Evolutionary conservation across 2,888 invertebrate species (phyloP), one percentile per base, ranked within the genome.

Genomic region (Pterostichus niger): DNA sequence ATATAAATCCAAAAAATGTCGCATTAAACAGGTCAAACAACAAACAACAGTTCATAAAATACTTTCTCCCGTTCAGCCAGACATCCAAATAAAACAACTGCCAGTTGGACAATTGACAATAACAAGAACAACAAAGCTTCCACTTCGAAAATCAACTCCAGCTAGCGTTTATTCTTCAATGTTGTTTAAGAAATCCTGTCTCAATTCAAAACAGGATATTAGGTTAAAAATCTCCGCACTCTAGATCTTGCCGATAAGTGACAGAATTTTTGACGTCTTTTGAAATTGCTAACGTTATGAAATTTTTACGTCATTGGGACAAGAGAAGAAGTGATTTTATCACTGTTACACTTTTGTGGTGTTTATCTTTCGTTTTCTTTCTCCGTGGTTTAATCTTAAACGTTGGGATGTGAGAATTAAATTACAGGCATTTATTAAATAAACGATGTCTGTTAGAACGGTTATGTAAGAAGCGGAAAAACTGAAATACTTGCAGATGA

Each of bases 11-110:
- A 56, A 56, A 56, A 49, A 17, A 17, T 56, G 56, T 56, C 13
- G 56, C 9, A 13, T 56, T 17, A 17, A 56, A 56, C 56, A 56
- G 56, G 56, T 56, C 56, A 56, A 56, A 56, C 56, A 56, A 56
- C 56, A 56, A 40, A 40, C 40, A 40, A 40, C 40, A 40, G 13
- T 52, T 52, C 52, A 52, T 52, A 52, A 52, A 52, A 52, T 52
- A 52, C 56, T 56, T 56, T 56, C 56, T 56, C 56, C 17, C 56
- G 56, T 15, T 56, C 56, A 17, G 15, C 3, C 24, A 24, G 24
- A 24, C 24, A 10, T 6, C 56, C 52, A 52, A 52, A 52, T 52
- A 52, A 52, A 52, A 52, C 52, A 52, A 56, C 56, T 56, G 17
- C n/a, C 52, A 9, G 52, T 52, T 10, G 17, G 56, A 56, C 56